Percentiles rank a stretch among this genome's conserved stretches.
Evolutionary conservation across 2,888 invertebrate genomes (phyloP).

Genomic region (Acleris emargana): DNA sequence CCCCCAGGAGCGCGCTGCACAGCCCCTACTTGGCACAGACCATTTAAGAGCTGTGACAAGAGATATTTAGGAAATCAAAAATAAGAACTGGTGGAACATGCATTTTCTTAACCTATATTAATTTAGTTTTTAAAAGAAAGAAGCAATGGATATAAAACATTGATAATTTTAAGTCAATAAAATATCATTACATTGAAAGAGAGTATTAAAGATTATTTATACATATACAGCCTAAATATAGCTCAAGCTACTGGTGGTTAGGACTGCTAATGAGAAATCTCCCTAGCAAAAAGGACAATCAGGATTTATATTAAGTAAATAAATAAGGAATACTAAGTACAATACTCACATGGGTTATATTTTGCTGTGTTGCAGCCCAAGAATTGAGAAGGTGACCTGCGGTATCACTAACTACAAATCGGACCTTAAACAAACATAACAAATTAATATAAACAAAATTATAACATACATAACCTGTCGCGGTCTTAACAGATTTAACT

Average conservation of each 20-base stretch:
- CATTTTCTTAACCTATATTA: too few relatives aligned
- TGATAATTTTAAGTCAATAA: too few relatives aligned
- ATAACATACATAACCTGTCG: background rate
- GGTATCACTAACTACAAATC: conserved; percentile 95
- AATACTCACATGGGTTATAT: conserved; percentile 90
- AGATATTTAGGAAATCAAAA: too few relatives aligned
- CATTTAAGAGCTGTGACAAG: conserved; percentile 88
- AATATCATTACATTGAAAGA: too few relatives aligned
- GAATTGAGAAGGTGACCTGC: conserved; percentile 92
- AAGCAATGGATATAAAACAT: too few relatives aligned
- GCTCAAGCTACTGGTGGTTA: too few relatives aligned
- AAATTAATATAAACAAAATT: conserved; percentile 2
- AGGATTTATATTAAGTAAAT: background rate
- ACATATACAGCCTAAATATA: too few relatives aligned
- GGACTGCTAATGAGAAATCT: too few relatives aligned
- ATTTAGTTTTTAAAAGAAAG: too few relatives aligned
- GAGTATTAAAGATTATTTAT: too few relatives aligned
- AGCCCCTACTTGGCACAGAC: conserved; percentile 91
- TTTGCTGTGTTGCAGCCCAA: conserved; percentile 93
- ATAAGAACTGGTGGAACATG: too few relatives aligned
- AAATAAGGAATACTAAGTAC: background rate
- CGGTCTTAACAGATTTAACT: conserved; percentile 40
- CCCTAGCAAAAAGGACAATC: background rate
- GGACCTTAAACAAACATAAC: conserved; percentile 82
- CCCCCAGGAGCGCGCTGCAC: conserved; percentile 85